Evolutionary conservation across 2,113 vertebrate genomes (phyloP), one percentile per base, ranked within the genome.

Genomic region (Chaetodon trifascialis): DNA sequence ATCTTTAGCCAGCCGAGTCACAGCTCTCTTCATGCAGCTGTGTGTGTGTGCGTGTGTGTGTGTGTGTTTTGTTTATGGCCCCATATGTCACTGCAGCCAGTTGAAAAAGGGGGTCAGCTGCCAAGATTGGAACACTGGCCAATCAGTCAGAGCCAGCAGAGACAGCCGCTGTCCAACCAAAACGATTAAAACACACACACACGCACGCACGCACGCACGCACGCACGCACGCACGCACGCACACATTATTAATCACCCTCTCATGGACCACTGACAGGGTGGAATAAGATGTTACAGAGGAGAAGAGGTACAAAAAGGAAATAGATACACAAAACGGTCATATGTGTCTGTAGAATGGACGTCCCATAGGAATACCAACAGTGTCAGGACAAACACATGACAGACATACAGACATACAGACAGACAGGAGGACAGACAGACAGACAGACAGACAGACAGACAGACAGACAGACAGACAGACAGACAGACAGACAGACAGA

Each of bases 51-150:
- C 44, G 65, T 69, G 54, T 78, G 59, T 63, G 44, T 52, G 58
- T 55, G 67, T 65, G 51, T 60, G 54, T 59, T 52, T 52, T 30
- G 49, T 77, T 64, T 69, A 64, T 75, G 58, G 71, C 59, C 44
- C 54, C 51, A 51, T 58, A 70, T 80, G 71, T 76, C 42, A 77
- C 60, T 51, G 54, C 42, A 60, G 54, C 30, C 63, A 21, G 36
- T 56, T 73, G 38, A 64, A 80, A 74, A 75, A 59, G 14, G 49
- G 76, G 34, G 58, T 70, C 66, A 76, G 77, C 59, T 76, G 81
- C 75, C 82, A 79, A 73, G 66, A 71, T 17, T 47, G 47, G 70
- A 74, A 76, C 52, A 72, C 51, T 38, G 46, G 36, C 52, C 66
- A 76, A 80, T 80, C 67, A 76, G 58, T 71, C 64, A 69, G 40